Base-by-base conservation (phyloP, 2,888 invertebrate genomes). In the Nomada fucata region DNA sequence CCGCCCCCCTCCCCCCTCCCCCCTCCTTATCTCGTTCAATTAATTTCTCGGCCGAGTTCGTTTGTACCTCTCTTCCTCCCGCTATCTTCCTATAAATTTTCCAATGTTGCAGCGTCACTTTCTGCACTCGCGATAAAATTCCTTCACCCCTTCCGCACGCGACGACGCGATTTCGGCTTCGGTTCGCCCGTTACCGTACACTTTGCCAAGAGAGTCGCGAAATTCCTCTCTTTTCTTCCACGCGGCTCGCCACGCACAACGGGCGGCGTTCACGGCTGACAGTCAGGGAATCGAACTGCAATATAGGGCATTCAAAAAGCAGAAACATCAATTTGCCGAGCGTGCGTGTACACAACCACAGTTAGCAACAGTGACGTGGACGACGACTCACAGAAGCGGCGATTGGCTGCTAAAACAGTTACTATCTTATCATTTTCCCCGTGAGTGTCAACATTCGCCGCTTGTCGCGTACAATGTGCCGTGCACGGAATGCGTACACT, bases 381-480 rank as follows among this genome's bases (percentile, higher is more conserved):
- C n/a, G 63, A 29, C 73, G 72, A 71, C 79, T 79, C 64, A 80
- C 82, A 86, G 84, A 83, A 86, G 76, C 78, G 76, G 76, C 77
- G 88, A 90, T 89, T 89, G 90, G 89, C 83, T 82, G 88, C 79
- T 82, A 83, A 78, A 79, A 86, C 86, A 89, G 76, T 83, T 86
- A 85, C 81, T 90, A 90, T 90, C 90, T 90, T 90, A 90, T 90
- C 90, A 84, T 80, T 86, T 84, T 86, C 77, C 77, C 79, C 75
- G 78, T 72, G 82, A 89, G 79, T 90, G 87, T 90, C 89, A 89
- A 90, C 88, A 90, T 79, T 84, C 81, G 86, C 67, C 75, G 82
- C 64, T 82, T 57, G 59, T 79, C 74, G 69, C 69, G 76, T 86
- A 78, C 75, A 65, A 71, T 78, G 57, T 80, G 71, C 15, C 80